Evolutionary conservation across 2,113 vertebrate species (phyloP).

Genomic region (Calidris pygmaea): DNA sequence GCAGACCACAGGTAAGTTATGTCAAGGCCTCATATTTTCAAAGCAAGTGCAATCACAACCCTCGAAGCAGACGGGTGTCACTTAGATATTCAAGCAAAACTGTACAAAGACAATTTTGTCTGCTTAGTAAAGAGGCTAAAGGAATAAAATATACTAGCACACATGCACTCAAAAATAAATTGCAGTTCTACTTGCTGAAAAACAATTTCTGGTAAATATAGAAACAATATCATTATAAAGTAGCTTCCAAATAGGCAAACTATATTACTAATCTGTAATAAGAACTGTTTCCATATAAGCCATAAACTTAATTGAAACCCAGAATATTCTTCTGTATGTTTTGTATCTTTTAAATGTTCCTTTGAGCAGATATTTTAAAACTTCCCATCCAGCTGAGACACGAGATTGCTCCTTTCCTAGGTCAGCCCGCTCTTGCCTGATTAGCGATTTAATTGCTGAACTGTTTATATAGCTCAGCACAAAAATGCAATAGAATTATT

Average conservation of each 20-base stretch:
- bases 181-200: background rate
- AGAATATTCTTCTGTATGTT: background rate
- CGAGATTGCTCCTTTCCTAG: background rate
- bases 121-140: background rate
- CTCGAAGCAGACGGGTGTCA: background rate
- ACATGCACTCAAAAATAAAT: background rate
- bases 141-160: background rate
- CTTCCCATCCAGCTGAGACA: background rate
- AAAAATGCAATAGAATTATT: background rate
- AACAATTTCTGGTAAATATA: background rate
- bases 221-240: background rate
- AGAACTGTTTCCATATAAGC: background rate
- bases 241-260: background rate
- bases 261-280: background rate
- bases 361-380: background rate
- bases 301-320: background rate
- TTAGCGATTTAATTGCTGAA: background rate
- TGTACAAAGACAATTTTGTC: background rate
- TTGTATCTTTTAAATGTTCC: background rate
- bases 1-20: background rate
- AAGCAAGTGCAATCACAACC: background rate
- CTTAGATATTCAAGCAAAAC: background rate
- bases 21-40: background rate
- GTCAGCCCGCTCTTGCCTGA: background rate
- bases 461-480: background rate